Conservation (phyloP, 2,888 invertebrate species). For the Neelides folsomi region DNA sequence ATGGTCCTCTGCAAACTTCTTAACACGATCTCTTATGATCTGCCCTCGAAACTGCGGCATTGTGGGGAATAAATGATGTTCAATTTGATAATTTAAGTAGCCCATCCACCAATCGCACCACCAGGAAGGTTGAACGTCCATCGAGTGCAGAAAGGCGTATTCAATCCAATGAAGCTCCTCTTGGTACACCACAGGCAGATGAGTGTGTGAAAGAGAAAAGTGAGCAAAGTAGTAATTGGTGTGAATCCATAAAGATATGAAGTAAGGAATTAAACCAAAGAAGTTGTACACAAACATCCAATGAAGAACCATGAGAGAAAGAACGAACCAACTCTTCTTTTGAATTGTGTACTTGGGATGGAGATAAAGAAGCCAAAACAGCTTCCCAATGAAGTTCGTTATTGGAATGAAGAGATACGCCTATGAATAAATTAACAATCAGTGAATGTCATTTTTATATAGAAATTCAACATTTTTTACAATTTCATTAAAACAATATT, state of each 20-base stretch:
- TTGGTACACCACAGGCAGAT: slow-evolving; percentile 11
- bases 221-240: background rate
- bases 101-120: slow-evolving; percentile 18
- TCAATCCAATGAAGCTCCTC: slow-evolving; percentile 20
- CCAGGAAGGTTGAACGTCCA: slow-evolving; percentile 11
- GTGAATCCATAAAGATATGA: background rate
- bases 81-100: slow-evolving; percentile 20
- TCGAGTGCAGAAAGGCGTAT: slow-evolving; percentile 14
- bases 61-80: slow-evolving; percentile 21
- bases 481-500: too few species aligned
- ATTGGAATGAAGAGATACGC: too few species aligned
- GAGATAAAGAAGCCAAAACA: too few species aligned
- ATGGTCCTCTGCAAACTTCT: background rate
- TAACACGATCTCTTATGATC: background rate
- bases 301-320: background rate
- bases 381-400: too few species aligned
- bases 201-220: slow-evolving; percentile 8
- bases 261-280: background rate
- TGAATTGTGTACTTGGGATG: too few species aligned
- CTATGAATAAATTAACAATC: too few species aligned
- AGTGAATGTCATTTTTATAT: too few species aligned
- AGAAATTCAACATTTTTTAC: too few species aligned
- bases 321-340: background rate
- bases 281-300: background rate
- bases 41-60: slow-evolving; percentile 16